Conservation (phyloP, 2,888 invertebrate genomes). For the Drepanosiphum platanoidis region DNA sequence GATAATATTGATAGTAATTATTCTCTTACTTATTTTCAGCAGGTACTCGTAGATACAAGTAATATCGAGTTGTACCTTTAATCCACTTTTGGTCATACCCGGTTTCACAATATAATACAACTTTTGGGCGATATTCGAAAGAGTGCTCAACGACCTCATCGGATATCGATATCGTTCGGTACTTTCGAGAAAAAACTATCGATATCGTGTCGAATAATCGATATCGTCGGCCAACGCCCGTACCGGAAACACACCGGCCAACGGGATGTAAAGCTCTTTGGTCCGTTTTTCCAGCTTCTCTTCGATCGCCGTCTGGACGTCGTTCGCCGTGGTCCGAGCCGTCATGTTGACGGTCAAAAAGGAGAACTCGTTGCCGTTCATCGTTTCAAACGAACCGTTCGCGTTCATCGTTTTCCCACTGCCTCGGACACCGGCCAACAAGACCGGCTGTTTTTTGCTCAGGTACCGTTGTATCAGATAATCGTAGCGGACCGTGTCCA, state of each 20-base stretch:
- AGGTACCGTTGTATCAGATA: slow-evolving; percentile 77
- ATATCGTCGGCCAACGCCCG: no score
- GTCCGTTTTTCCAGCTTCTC: slow-evolving; percentile 88
- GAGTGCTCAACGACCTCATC: no score
- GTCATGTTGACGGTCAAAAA: slow-evolving; percentile 86
- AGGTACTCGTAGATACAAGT: no score
- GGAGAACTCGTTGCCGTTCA: slow-evolving; percentile 73
- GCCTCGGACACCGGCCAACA: slow-evolving; percentile 87
- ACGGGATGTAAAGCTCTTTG: slow-evolving; percentile 82
- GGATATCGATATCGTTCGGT: no score
- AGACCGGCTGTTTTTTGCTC: slow-evolving; percentile 75
- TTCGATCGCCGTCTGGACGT: slow-evolving; percentile 86
- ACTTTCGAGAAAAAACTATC: no score
- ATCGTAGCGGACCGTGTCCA: slow-evolving; percentile 87
- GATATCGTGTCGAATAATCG: no score
- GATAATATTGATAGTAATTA: no score
- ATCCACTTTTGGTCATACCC: no score
- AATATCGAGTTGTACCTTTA: no score
- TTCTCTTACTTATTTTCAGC: no score
- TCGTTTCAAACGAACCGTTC: slow-evolving; percentile 70
- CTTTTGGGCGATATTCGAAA: no score
- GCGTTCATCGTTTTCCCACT: slow-evolving; percentile 87
- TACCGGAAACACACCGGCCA: not conserved
- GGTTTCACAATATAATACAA: no score
- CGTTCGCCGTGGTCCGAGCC: slow-evolving; percentile 85